Evolutionary conservation across 2,888 invertebrate species (phyloP).

Genomic region (Stomorhina lunata): DNA sequence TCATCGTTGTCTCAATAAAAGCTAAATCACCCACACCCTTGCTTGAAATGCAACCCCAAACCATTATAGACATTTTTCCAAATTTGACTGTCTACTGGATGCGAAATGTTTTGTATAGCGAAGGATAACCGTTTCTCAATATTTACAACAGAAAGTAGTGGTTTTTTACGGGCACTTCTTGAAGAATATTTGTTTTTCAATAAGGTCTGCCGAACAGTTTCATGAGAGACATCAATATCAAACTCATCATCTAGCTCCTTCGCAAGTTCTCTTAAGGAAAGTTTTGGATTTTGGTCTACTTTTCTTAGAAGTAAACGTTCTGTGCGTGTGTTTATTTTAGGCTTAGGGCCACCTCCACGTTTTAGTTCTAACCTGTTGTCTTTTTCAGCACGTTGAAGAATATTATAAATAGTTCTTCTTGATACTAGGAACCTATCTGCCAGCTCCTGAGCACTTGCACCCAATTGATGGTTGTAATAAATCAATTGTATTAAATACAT

Average conservation of each 20-base stretch:
- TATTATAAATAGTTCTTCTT: constrained; percentile 56
- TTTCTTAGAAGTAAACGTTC: constrained; percentile 50
- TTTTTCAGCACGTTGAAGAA: constrained; percentile 53
- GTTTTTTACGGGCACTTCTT: constrained; percentile 62
- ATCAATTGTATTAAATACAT: constrained; percentile 55
- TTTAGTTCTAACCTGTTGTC: constrained; percentile 60
- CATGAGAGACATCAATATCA: constrained; percentile 54
- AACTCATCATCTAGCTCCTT: constrained; percentile 53
- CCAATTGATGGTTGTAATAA: constrained; percentile 44
- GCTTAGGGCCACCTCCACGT: constrained; percentile 44
- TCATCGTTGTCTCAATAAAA: not conserved
- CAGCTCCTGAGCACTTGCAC: constrained; percentile 45
- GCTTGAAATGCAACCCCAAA: not conserved
- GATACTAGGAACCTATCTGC: constrained; percentile 56
- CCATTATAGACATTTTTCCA: not conserved
- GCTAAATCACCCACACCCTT: not conserved
- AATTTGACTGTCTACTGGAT: not conserved
- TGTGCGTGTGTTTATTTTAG: constrained; percentile 48
- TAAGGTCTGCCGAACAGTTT: constrained; percentile 57
- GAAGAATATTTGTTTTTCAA: constrained; percentile 54
- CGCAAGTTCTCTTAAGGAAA: constrained; percentile 57
- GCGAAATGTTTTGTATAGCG: constrained; percentile 7
- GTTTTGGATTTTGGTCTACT: constrained; percentile 52
- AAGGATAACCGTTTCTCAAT: constrained; percentile 33
- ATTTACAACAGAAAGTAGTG: constrained; percentile 26